A percentile compares a stretch with the other conserved stretches of the same genome.
Conservation (phyloP, 2,797 vertebrate species). For the Characodon lateralis region DNA sequence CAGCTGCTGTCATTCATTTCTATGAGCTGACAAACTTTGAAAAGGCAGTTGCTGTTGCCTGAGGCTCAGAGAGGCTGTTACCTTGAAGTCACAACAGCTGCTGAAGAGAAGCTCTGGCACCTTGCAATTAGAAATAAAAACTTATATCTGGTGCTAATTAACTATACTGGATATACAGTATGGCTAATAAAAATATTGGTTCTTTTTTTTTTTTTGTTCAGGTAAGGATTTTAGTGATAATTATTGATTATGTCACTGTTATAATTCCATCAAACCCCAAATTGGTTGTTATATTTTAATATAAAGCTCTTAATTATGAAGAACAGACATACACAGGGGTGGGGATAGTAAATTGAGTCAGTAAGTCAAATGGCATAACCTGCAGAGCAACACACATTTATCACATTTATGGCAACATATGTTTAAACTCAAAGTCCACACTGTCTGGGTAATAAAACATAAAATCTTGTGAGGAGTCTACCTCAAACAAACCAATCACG, state of each 20-base stretch:
- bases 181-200: neutral
- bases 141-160: neutral
- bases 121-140: neutral
- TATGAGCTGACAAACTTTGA: constrained; percentile 28
- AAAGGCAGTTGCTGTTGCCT: constrained; percentile 22
- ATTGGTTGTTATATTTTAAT: neutral
- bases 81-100: constrained; percentile 39
- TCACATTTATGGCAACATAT: neutral
- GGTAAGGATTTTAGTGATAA: constrained; percentile 1
- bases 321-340: neutral
- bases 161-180: neutral
- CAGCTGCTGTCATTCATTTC: constrained; percentile 36
- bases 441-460: constrained; percentile 13
- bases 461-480: constrained; percentile 26
- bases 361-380: neutral
- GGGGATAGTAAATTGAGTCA: neutral
- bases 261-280: neutral
- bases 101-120: constrained; percentile 14
- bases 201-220: neutral
- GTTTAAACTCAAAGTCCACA: constrained; percentile 5
- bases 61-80: constrained; percentile 34
- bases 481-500: constrained; percentile 42
- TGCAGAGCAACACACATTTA: neutral
- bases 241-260: neutral
- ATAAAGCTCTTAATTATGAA: neutral